Evolutionary conservation across 92 coral and sea anemone species (phyloP).

Genomic region (Epizoanthus fatuus): DNA sequence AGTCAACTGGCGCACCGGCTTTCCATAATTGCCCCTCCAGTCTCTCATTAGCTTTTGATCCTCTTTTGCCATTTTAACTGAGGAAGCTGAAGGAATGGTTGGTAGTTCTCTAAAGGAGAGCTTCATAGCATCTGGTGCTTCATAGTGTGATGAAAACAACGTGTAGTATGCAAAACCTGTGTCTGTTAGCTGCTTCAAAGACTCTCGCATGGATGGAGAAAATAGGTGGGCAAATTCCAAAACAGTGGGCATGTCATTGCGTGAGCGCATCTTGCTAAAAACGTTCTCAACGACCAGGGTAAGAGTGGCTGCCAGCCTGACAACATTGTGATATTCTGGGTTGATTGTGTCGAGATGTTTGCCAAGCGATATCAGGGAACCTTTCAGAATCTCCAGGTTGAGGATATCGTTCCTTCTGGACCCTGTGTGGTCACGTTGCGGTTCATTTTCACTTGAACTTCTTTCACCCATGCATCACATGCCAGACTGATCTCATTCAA

Average conservation of each 20-base stretch:
- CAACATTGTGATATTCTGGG: conserved; percentile 7
- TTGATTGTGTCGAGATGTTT: neutral
- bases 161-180: conserved; percentile 55
- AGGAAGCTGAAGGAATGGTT: conserved; percentile 11
- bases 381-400: conserved; percentile 27
- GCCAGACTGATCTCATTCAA: conserved; percentile 3
- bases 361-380: conserved; percentile 6
- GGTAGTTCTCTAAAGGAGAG: conserved; percentile 45
- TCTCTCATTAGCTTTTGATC: conserved; percentile 60
- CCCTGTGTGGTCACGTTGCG: conserved; percentile 13
- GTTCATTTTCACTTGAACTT: conserved; percentile 41
- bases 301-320: conserved; percentile 19
- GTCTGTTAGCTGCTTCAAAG: conserved; percentile 49
- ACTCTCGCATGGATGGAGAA: conserved; percentile 45
- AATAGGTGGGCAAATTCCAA: conserved; percentile 61
- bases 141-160: conserved; percentile 29
- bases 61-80: conserved; percentile 55
- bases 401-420: conserved; percentile 29
- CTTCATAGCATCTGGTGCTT: conserved; percentile 48
- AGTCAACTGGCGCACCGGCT: conserved; percentile 54
- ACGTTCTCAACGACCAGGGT: conserved; percentile 54
- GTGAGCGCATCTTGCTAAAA: conserved; percentile 53
- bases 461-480: conserved; percentile 35
- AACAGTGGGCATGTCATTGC: conserved; percentile 62
- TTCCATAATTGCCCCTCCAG: conserved; percentile 69